Evolutionary conservation across 2,888 invertebrate genomes (phyloP).

Genomic region (Miltochrista miniata): DNA sequence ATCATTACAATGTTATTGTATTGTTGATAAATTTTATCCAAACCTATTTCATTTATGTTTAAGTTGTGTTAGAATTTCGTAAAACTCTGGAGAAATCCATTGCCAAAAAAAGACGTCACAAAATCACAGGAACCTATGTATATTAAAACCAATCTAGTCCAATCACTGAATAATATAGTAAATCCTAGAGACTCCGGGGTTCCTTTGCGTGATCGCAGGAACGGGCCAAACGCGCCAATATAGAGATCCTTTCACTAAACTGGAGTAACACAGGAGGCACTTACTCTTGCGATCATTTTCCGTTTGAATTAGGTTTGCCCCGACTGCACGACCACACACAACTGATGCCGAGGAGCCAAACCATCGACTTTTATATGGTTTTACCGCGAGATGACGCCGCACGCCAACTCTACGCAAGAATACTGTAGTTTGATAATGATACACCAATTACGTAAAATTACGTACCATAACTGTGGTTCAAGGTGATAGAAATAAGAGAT

Average conservation of each 20-base stretch:
- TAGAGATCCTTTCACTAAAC: conserved; percentile 63
- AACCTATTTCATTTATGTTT: no score
- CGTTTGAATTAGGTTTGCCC: conserved; percentile 76
- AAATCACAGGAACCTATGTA: no score
- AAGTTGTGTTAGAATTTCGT: no score
- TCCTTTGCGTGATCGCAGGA: conserved; percentile 2
- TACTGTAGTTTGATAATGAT: conserved; percentile 80
- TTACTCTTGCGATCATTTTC: conserved; percentile 82
- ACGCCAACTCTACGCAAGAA: conserved; percentile 72
- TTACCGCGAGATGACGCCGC: conserved; percentile 69
- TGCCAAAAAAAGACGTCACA: no score
- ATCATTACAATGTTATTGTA: no score
- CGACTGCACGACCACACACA: conserved; percentile 79
- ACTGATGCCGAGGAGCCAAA: conserved; percentile 70
- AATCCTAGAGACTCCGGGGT: not conserved
- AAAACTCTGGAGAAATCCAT: no score
- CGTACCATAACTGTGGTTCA: conserved; percentile 65
- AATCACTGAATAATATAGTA: not conserved
- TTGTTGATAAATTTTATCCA: no score
- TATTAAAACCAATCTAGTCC: not conserved
- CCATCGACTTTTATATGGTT: conserved; percentile 77
- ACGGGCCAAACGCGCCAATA: not conserved
- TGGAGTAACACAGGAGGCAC: conserved; percentile 55
- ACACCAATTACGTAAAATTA: conserved; percentile 79
- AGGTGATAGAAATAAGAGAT: conserved; percentile 63